Percentiles rank a stretch among this genome's conserved stretches.
phyloP scores from a whole-genome alignment of 37 sponge, comb jelly and placozoan genomes.

The Cliona cf. orientalis region DNA sequence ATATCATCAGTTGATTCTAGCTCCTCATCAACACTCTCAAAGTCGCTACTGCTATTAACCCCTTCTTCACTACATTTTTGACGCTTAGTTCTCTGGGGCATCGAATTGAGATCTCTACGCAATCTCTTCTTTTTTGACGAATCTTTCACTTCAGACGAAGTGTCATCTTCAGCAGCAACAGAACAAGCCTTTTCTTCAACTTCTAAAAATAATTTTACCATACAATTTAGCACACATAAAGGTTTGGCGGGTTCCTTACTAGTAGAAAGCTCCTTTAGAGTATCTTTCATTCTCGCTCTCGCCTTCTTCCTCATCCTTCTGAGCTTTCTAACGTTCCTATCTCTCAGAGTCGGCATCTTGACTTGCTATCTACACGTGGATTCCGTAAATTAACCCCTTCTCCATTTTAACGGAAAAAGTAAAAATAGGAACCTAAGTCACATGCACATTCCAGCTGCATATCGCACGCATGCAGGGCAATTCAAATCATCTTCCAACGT shows the following conservation, averaged over 20 bases:
- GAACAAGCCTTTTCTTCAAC: too few relatives aligned
- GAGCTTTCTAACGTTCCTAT: constrained; percentile 59
- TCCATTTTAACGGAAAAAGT: neutral
- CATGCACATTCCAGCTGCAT: neutral
- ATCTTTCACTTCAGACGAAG: too few relatives aligned
- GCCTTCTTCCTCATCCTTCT: constrained; percentile 41
- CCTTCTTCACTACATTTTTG: too few relatives aligned
- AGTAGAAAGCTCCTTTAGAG: neutral
- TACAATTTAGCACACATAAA: too few relatives aligned
- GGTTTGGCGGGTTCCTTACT: too few relatives aligned
- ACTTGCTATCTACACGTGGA: neutral
- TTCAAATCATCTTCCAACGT: neutral
- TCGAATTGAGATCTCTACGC: neutral
- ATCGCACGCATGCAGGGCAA: neutral
- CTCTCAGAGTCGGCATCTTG: constrained; percentile 55
- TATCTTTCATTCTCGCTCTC: neutral
- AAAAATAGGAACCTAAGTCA: neutral
- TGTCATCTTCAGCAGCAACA: too few relatives aligned
- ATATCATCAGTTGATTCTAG: too few relatives aligned
- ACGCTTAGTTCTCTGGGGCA: too few relatives aligned
- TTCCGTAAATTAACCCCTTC: neutral
- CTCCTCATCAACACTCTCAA: too few relatives aligned
- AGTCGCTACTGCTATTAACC: too few relatives aligned
- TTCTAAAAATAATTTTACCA: too few relatives aligned
- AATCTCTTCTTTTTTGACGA: neutral